Conservation (phyloP, 2,888 invertebrate species). For the Spisula solida region DNA sequence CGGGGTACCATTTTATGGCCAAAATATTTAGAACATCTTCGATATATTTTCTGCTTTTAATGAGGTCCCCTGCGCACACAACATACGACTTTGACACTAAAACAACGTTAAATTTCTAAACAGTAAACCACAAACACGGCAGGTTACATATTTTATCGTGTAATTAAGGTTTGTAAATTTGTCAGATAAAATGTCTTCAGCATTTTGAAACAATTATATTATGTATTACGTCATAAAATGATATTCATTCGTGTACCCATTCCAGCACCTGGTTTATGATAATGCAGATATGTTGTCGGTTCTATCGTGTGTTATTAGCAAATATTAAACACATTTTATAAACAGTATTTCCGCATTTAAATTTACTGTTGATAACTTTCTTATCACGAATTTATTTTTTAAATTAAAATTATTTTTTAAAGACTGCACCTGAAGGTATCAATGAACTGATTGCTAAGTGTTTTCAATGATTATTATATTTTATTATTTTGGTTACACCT, state of each 20-base stretch:
- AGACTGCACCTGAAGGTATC: constrained; percentile 2
- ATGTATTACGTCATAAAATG: constrained; percentile 20
- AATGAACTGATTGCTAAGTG: background rate
- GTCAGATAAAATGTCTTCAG: constrained; percentile 21
- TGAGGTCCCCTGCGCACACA: background rate
- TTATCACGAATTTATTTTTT: constrained; percentile 3
- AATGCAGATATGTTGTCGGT: background rate
- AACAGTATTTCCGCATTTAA: constrained; percentile 19
- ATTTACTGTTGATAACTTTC: background rate
- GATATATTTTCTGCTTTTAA: background rate
- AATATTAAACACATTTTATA: constrained; percentile 5
- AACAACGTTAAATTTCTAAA: background rate
- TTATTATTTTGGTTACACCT: background rate
- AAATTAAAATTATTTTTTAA: background rate
- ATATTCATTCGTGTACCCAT: background rate
- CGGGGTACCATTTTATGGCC: constrained; percentile 5
- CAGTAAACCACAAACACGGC: background rate
- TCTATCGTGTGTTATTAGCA: background rate
- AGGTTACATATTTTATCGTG: constrained; percentile 3
- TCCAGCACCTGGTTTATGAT: constrained; percentile 21
- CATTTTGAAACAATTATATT: constrained; percentile 30
- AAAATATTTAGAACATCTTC: constrained; percentile 14
- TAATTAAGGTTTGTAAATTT: constrained; percentile 21
- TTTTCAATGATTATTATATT: constrained; percentile 15
- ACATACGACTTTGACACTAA: constrained; percentile 19